phyloP scores from a whole-genome alignment of 1,140 invertebrate species.

The Ylistrum balloti region DNA sequence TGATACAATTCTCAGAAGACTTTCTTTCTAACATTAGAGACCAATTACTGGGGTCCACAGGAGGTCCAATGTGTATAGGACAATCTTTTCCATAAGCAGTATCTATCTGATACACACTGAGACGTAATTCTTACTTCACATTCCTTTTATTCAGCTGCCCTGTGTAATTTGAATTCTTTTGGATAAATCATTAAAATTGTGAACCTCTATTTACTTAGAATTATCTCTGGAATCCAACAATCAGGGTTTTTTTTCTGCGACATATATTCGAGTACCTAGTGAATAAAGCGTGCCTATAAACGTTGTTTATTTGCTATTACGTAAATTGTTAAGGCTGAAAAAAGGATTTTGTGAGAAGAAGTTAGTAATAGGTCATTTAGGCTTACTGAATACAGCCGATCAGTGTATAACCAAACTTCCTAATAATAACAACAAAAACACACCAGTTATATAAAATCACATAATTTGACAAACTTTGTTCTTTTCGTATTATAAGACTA shows the following conservation, averaged over 20 bases:
- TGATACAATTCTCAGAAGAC: not conserved
- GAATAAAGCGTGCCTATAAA: not conserved
- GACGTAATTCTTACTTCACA: not conserved
- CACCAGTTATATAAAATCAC: no score
- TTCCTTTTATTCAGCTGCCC: not conserved
- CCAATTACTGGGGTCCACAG: not conserved
- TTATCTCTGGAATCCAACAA: slow-evolving; percentile 3
- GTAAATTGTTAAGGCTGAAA: not conserved
- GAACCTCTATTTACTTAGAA: slow-evolving; percentile 27
- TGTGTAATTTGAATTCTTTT: slow-evolving; percentile 4
- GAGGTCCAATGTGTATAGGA: not conserved
- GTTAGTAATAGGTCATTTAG: not conserved
- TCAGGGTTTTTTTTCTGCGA: not conserved
- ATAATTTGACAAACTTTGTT: no score
- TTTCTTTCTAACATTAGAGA: not conserved
- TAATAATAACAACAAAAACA: not conserved
- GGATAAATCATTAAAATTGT: slow-evolving; percentile 3
- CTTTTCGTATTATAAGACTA: no score
- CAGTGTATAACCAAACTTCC: not conserved
- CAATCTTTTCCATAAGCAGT: not conserved
- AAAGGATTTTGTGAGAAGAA: not conserved
- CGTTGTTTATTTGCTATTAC: not conserved
- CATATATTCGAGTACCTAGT: not conserved
- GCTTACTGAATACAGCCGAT: not conserved
- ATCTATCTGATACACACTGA: not conserved